phyloP scores from a whole-genome alignment of 2,113 vertebrate species.

The Ellobius talpinus region DNA sequence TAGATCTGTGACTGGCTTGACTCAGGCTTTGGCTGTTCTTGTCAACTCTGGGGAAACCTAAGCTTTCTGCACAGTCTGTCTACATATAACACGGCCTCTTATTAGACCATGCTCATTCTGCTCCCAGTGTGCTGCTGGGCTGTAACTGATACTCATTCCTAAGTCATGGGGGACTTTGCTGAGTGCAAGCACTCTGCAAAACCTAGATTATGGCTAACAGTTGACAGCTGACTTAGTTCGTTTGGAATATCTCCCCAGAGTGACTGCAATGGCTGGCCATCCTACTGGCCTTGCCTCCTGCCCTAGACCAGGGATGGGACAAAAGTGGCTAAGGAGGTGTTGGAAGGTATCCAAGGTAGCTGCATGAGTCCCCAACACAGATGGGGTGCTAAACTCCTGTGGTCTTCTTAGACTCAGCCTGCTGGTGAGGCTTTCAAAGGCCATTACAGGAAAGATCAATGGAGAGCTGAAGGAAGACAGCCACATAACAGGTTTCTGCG shows the following conservation, averaged over 20 bases:
- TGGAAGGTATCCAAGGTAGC: background rate
- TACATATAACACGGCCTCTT: background rate
- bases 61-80: background rate
- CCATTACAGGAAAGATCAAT: conserved; percentile 43
- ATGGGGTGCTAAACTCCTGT: background rate
- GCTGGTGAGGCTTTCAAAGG: background rate
- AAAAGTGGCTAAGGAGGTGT: background rate
- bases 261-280: background rate
- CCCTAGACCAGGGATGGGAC: background rate
- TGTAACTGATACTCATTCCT: background rate
- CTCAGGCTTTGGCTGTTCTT: conserved; percentile 47
- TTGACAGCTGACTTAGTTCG: background rate
- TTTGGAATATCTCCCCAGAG: background rate
- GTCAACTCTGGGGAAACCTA: conserved; percentile 4
- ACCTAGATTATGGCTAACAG: background rate
- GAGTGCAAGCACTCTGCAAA: background rate
- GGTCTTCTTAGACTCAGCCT: background rate
- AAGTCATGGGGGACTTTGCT: background rate
- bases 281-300: background rate
- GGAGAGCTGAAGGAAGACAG: background rate
- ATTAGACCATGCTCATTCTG: background rate
- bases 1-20: conserved; percentile 1
- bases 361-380: background rate
- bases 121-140: background rate
- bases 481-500: background rate